Evolutionary conservation across 2,113 vertebrate genomes (phyloP).

Genomic region (Apodemus speciosus): DNA sequence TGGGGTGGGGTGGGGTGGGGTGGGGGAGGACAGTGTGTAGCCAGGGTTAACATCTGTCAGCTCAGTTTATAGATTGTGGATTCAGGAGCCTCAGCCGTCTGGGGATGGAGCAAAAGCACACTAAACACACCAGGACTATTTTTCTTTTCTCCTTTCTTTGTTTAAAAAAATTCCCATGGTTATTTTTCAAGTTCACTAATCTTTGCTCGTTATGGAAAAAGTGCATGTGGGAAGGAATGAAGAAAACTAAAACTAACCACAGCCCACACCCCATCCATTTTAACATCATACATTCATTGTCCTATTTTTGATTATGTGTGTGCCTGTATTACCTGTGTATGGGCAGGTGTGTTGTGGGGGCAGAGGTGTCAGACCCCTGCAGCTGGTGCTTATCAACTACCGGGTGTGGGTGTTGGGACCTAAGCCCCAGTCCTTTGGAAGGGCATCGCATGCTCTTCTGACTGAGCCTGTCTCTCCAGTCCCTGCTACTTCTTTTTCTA

Average conservation of each 20-base stretch:
- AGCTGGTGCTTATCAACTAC: neutral
- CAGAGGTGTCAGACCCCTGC: neutral
- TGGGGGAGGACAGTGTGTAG: neutral
- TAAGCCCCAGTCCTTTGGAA: neutral
- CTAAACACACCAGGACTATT: neutral
- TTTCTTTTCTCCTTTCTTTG: neutral
- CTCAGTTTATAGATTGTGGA: neutral
- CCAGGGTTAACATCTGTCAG: slow-evolving; percentile 20
- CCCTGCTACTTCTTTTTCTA: neutral
- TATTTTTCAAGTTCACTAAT: slow-evolving; percentile 7
- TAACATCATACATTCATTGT: slow-evolving; percentile 14
- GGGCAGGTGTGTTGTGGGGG: neutral
- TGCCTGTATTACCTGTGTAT: neutral
- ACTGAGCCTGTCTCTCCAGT: too few species aligned
- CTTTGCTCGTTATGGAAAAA: slow-evolving; percentile 19
- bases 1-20: neutral
- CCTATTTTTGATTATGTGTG: neutral
- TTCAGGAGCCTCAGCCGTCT: neutral
- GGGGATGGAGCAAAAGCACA: neutral
- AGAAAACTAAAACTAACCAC: slow-evolving; percentile 38
- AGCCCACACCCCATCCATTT: neutral
- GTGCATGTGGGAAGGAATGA: neutral
- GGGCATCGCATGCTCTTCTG: neutral
- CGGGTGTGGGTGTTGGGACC: too few species aligned
- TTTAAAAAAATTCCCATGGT: neutral